Base-by-base conservation (phyloP, 2,113 vertebrate genomes). In the Mobula hypostoma region DNA sequence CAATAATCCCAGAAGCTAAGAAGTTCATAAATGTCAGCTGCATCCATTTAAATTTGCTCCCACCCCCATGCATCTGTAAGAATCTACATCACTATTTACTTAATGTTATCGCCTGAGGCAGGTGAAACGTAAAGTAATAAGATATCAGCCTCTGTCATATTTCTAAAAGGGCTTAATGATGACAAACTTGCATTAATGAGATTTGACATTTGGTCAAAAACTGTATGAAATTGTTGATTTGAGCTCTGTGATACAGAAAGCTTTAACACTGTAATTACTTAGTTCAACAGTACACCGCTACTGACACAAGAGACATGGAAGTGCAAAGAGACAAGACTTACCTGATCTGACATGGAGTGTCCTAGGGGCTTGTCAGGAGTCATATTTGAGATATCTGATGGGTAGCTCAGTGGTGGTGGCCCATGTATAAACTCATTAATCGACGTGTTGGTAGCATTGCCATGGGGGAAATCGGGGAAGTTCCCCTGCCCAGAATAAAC, bases 381-480 rank as follows among this genome's bases (percentile, higher is more conserved):
- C 95, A 98, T 95, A 0, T 96, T 96, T 14, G 98, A 97, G 58
- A 98, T 97, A 95, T 98, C 98, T 0, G 98, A 95, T 94, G 97
- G 98, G 94, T 98, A 99, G 94, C 98, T 97, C 94, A 97, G 95
- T 0, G 97, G 95, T 0, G 97, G 97, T 0, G 97, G 97, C 11
- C 97, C 97, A 0, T 97, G 96, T 0, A 97, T 95, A 74, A 98
- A 99, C 94, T 99, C 98, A 0, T 96, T 97, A 68, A 99, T 96
- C 0, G 97, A 97, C 0, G 98, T 97, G 27, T 98, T 98, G 94
- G 97, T 96, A 0, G 98, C 97, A 1, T 97, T 96, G 0, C 98
- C 96, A 1, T 98, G 94, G 0, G 97, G 96, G 94, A 98, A 99
- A 88, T 99, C 98, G 0, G 97, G 95, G 94, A 98, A 99, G 63